phyloP scores from a whole-genome alignment of 1,140 invertebrate species.

The Coelopa frigida region DNA sequence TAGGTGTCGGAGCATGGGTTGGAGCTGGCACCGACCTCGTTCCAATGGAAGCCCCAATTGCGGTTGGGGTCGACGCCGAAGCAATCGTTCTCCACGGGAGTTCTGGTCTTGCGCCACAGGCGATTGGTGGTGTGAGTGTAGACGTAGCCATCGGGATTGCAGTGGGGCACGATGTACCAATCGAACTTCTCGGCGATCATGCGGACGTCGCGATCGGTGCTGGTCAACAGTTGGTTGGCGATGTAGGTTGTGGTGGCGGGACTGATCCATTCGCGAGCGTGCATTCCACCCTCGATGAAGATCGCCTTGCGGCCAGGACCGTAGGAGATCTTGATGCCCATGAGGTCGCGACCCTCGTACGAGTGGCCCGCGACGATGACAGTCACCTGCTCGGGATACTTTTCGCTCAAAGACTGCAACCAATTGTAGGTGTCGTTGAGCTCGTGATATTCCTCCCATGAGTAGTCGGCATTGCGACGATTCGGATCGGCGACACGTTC shows the following conservation, averaged over 20 bases:
- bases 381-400: conserved; percentile 46
- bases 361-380: conserved; percentile 50
- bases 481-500: conserved; percentile 22
- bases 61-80: conserved; percentile 65
- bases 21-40: conserved; percentile 54
- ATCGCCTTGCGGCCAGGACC: conserved; percentile 38
- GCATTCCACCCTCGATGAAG: conserved; percentile 55
- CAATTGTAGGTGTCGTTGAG: conserved; percentile 48
- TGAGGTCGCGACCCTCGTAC: conserved; percentile 55
- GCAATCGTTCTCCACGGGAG: conserved; percentile 50
- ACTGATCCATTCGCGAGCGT: conserved; percentile 70
- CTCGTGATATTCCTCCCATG: conserved; percentile 45
- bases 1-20: conserved; percentile 64
- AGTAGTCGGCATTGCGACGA: conserved; percentile 18
- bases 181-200: conserved; percentile 52
- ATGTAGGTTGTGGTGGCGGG: conserved; percentile 63
- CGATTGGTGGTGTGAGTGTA: conserved; percentile 60
- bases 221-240: conserved; percentile 55
- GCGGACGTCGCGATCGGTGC: conserved; percentile 41
- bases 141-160: conserved; percentile 75
- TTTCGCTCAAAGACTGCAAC: conserved; percentile 39
- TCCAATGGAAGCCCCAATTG: conserved; percentile 67
- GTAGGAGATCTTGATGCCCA: conserved; percentile 53
- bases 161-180: conserved; percentile 63
- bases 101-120: conserved; percentile 68